These are phyloP conservation scores for Drosophila burlai DNA, from an alignment of 1,140 invertebrate genomes.

Conservation along the genomic window DNA sequence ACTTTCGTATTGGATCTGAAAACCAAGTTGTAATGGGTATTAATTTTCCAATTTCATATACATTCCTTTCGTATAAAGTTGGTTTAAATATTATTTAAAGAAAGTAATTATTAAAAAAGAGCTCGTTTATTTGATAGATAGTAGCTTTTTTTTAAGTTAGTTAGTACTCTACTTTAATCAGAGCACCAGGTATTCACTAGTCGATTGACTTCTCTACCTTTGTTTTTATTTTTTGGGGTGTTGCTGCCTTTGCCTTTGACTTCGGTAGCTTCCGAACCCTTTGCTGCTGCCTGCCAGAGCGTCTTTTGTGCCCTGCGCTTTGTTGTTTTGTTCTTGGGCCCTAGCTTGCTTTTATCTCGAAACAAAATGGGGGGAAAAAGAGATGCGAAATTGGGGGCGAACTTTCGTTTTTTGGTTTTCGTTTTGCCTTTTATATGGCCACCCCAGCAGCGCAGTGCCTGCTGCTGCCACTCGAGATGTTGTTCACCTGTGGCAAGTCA, in stretches of 20 bases:
- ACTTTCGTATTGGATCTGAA: neutral
- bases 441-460: slow-evolving; percentile 28
- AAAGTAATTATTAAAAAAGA: too few species aligned
- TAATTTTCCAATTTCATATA: neutral
- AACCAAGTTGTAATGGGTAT: neutral
- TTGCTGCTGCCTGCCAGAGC: slow-evolving; percentile 21
- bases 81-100: too few species aligned
- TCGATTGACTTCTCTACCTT: slow-evolving; percentile 3
- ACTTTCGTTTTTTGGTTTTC: slow-evolving; percentile 83
- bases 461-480: slow-evolving; percentile 80
- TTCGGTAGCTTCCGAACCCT: slow-evolving; percentile 24
- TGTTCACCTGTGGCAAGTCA: slow-evolving; percentile 76
- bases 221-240: slow-evolving; percentile 49
- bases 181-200: slow-evolving; percentile 2
- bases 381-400: slow-evolving; percentile 81
- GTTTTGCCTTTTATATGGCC: slow-evolving; percentile 46
- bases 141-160: neutral
- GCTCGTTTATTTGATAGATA: too few species aligned
- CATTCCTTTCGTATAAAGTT: neutral
- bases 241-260: slow-evolving; percentile 47
- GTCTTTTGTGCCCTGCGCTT: slow-evolving; percentile 68
- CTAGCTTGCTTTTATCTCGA: slow-evolving; percentile 69
- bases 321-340: slow-evolving; percentile 69
- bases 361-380: slow-evolving; percentile 55
- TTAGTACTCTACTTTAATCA: too few species aligned